These are phyloP conservation scores for Harpalus rufipes DNA, from an alignment of 2,888 invertebrate genomes.

Conservation along the genomic window DNA sequence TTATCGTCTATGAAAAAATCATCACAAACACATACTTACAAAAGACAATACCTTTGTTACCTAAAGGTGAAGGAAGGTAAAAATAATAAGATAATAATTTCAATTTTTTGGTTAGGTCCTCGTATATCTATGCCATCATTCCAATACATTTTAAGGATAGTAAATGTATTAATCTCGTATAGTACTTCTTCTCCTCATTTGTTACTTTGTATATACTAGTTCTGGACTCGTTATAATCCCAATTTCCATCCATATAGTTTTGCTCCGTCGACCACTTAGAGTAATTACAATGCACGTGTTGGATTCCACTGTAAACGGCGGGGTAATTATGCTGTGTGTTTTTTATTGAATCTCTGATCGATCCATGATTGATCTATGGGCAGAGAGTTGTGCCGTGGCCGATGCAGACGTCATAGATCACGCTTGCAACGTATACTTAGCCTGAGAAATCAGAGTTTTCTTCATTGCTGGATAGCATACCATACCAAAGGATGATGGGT, in stretches of 20 bases:
- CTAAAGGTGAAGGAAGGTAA: no score
- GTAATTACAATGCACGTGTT: conserved; percentile 77
- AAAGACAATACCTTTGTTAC: no score
- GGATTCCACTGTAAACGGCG: conserved; percentile 76
- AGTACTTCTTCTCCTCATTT: no score
- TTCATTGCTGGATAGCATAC: conserved; percentile 4
- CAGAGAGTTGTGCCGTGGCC: neutral
- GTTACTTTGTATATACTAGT: no score
- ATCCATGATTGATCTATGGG: conserved; percentile 76
- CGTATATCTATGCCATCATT: no score
- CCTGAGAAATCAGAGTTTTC: conserved; percentile 41
- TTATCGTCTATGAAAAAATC: no score
- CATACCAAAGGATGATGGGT: neutral
- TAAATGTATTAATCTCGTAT: no score
- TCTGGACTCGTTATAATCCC: conserved; percentile 14
- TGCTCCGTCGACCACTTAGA: conserved; percentile 73
- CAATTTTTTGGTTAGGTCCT: no score
- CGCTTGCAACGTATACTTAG: conserved; percentile 50
- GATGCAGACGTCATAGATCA: conserved; percentile 50
- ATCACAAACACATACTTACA: no score
- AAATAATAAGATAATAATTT: no score
- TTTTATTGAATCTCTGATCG: conserved; percentile 72
- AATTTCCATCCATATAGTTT: conserved; percentile 67
- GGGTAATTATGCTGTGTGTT: conserved; percentile 74
- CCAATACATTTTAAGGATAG: no score